Evolutionary conservation across 2,113 vertebrate genomes (phyloP), one percentile per base, ranked within the genome.

Genomic region (Thermophis baileyi): DNA sequence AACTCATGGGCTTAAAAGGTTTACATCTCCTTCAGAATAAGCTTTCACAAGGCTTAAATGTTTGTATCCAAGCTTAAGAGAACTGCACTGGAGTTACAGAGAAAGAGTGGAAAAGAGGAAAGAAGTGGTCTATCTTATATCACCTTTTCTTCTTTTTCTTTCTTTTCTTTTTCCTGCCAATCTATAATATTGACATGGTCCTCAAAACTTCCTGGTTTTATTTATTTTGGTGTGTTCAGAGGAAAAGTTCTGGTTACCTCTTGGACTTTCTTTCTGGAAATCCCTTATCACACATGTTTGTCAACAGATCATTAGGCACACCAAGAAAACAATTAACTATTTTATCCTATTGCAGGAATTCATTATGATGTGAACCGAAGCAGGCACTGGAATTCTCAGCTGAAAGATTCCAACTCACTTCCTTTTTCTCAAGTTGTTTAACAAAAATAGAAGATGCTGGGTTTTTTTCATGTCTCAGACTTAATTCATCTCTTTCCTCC

Each of bases 271-370:
- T 97, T 96, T 95, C 95, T 96, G 94, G 93, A 95, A 95, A 90
- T 96, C 87, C 94, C 97, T 97, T 97, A 94, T 92, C 96, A 95
- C 25, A 51, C 93, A 95, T 97, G 96, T 97, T 98, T 98, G 97
- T 98, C 98, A 98, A 96, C 96, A 98, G 97, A 89, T 97, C 97
- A 96, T 98, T 98, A 98, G 91, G 88, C 74, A 94, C 88, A 91
- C 50, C 93, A 93, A 94, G 94, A 95, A 91, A 96, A 97, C 97
- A 97, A 98, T 97, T 97, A 97, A 96, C 94, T 96, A 94, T 97
- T 97, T 95, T 88, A 87, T 87, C 0, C 97, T 96, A 53, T 11
- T 95, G 88, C 95, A 98, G 94, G 97, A 94, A 95, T 93, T 30
- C 95, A 97, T 97, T 98, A 97, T 97, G 93, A 97, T 96, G 95